Conservation (phyloP, 2,888 invertebrate genomes). For the Boloria selene region DNA sequence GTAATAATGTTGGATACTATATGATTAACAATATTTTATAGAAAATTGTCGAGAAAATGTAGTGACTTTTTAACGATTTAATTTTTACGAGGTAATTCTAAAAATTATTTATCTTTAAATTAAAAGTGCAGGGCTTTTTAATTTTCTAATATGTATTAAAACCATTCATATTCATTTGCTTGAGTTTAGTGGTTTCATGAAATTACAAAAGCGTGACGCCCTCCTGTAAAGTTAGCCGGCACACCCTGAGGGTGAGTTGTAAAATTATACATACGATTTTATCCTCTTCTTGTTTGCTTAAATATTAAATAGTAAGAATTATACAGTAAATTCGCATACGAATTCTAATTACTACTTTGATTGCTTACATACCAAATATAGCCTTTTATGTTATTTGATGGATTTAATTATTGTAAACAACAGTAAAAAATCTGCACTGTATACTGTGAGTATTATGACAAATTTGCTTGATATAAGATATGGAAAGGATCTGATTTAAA, state of each 20-base stretch:
- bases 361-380: background rate
- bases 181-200: slow-evolving; percentile 29
- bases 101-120: too few relatives aligned
- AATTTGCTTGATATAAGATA: too few relatives aligned
- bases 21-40: too few relatives aligned
- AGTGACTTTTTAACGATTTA: too few relatives aligned
- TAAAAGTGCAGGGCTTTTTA: slow-evolving; percentile 4
- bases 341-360: slow-evolving; percentile 10
- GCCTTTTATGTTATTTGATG: background rate
- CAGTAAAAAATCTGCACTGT: background rate
- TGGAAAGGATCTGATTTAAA: too few relatives aligned
- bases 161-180: slow-evolving; percentile 22
- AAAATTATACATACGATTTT: slow-evolving; percentile 60
- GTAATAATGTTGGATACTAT: too few relatives aligned
- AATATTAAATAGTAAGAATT: background rate
- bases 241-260: slow-evolving; percentile 48
- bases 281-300: slow-evolving; percentile 43
- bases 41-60: too few relatives aligned
- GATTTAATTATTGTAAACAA: background rate
- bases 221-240: slow-evolving; percentile 27
- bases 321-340: background rate
- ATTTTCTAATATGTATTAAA: slow-evolving; percentile 21
- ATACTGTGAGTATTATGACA: too few relatives aligned
- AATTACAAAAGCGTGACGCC: slow-evolving; percentile 41
- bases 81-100: too few relatives aligned